Base-by-base conservation (phyloP, 2,113 vertebrate species). In the Engraulis encrasicolus region DNA sequence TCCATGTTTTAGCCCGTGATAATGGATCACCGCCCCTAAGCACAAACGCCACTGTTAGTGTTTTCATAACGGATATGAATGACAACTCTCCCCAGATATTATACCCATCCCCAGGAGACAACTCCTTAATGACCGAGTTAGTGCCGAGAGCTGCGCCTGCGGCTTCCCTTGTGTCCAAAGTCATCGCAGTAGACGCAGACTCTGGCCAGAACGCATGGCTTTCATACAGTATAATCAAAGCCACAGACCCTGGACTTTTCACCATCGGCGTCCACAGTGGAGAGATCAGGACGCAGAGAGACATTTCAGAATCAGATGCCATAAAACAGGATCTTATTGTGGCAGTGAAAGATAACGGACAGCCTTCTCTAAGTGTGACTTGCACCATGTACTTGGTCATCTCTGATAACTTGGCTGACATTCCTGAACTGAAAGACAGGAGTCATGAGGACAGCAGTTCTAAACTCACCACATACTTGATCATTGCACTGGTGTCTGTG, bases 331-430 rank as follows among this genome's bases (percentile, higher is more conserved):
- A 88, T 0, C 49, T 95, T 40, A 83, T 94, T 45, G 90, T 93
- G 0, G n/a, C 92, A 11, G 94, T 96, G 52, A 94, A 90, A n/a
- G 92, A 89, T 83, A 88, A 88, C 2, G 82, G 95, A 27, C 89
- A 87, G 77, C 94, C 94, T 2, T 82, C 91, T 15, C 94, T 93
- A 5, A 96, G 95, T 0, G 91, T 92, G 71, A 95, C 94, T 5
- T 93, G 91, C 81, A 91, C 94, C n/a, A 87, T 96, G 45, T 91
- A 89, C 71, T 85, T 96, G 52, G 84, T 96, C 34, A 91, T 96
- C 79, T 94, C 94, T 0, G 95, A 95, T 48, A 94, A 92, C 82
- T 89, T 95, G 81, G 93, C 92, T 54, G 94, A 89, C 49, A 80
- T 90, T 31, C 82, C 85, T 48, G 85, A 87, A 81, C 31, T 88